Conservation (phyloP, 1,140 invertebrate genomes). For the Homalodisca vitripennis region DNA sequence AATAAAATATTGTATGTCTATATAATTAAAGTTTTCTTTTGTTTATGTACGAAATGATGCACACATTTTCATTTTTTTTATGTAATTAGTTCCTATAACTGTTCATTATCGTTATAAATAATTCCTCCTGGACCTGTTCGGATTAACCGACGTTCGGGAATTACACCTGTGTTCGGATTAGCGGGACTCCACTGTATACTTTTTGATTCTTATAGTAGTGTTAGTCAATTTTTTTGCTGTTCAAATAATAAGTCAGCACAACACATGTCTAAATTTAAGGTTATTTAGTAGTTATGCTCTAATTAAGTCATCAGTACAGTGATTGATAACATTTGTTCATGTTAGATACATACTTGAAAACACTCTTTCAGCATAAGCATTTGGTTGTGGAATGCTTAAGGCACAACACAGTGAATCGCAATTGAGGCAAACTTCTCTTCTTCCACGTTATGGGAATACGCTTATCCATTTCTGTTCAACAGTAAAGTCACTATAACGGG, state of each 20-base stretch:
- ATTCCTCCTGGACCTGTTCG: too few species aligned
- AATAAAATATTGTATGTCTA: too few species aligned
- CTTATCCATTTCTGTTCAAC: slow-evolving; percentile 6
- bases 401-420: slow-evolving; percentile 12
- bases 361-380: slow-evolving; percentile 1
- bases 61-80: too few species aligned
- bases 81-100: too few species aligned
- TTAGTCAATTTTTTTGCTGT: neutral
- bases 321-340: neutral
- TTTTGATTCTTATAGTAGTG: neutral
- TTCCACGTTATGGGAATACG: neutral
- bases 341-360: neutral
- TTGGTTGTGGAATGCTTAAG: neutral
- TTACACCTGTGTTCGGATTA: too few species aligned
- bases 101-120: too few species aligned
- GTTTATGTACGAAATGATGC: too few species aligned
- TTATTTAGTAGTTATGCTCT: neutral
- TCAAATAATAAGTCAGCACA: neutral
- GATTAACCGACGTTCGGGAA: too few species aligned
- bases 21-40: too few species aligned
- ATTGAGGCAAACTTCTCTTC: slow-evolving; percentile 12
- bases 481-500: neutral
- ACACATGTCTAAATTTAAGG: neutral
- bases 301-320: neutral
- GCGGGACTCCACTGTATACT: too few species aligned